A percentile compares a stretch with the other conserved stretches of the same genome.
Evolutionary conservation across 2,113 vertebrate species (phyloP).

Genomic region (Vombatus ursinus): DNA sequence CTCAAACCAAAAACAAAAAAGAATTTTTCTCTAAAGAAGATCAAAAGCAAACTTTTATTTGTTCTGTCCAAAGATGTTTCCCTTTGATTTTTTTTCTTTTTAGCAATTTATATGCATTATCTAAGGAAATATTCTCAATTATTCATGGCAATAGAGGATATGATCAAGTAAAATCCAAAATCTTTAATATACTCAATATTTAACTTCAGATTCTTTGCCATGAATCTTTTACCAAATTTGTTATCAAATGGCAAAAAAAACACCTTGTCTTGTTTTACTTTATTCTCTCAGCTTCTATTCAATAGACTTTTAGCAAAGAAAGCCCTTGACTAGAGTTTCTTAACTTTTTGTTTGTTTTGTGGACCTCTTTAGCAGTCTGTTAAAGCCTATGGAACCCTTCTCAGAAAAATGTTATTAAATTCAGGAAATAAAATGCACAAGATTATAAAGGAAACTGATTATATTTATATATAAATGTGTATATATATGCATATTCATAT

Average conservation of each 20-base stretch:
- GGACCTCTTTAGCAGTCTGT: background rate
- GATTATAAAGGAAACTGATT: background rate
- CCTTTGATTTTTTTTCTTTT: background rate
- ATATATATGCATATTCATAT: too few species aligned
- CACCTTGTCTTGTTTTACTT: background rate
- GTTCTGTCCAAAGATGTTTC: background rate
- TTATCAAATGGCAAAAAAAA: background rate
- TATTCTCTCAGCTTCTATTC: background rate
- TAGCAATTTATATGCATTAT: background rate
- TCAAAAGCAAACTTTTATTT: background rate
- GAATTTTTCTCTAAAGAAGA: background rate
- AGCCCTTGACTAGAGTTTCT: background rate
- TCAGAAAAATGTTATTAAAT: background rate
- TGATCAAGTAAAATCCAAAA: background rate
- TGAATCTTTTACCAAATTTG: background rate
- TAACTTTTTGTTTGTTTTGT: background rate
- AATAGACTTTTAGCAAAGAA: background rate
- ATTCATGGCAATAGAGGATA: background rate
- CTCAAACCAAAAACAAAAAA: background rate
- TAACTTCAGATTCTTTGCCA: background rate
- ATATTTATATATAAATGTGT: too few species aligned
- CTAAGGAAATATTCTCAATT: background rate
- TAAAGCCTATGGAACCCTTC: background rate
- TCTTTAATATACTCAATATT: background rate
- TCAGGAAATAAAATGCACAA: background rate